A percentile compares a stretch with the other conserved stretches of the same genome.
phyloP scores from a whole-genome alignment of 2,113 vertebrate species.

The Pseudonaja textilis region DNA sequence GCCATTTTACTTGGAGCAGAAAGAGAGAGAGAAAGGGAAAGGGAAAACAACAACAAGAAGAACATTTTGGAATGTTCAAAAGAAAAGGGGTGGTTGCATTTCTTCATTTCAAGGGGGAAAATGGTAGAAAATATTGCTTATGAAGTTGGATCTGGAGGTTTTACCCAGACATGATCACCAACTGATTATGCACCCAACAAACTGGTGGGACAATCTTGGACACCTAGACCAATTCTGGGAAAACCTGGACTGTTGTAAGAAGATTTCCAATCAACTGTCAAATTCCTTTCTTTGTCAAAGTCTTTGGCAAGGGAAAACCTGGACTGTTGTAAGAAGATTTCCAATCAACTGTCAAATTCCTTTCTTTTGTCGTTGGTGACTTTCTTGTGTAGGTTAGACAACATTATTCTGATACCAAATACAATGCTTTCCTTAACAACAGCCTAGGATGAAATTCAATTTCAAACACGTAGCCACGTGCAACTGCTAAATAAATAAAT shows the following conservation, averaged over 20 bases:
- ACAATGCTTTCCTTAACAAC: background rate
- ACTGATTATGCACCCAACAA: background rate
- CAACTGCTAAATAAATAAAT: no score
- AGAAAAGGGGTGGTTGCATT: background rate
- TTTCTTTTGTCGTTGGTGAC: background rate
- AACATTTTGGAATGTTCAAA: slow-evolving; percentile 41
- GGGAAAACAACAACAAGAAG: background rate
- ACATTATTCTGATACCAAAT: background rate
- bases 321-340: background rate
- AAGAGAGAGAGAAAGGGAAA: background rate
- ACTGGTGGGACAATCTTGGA: background rate
- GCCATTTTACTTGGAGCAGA: slow-evolving; percentile 38
- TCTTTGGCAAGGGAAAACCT: no score
- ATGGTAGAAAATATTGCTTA: background rate
- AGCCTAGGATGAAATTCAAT: slow-evolving; percentile 27
- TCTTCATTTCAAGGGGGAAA: background rate
- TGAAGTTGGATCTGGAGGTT: background rate
- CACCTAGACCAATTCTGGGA: background rate
- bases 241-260: background rate
- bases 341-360: background rate
- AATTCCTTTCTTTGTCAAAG: no score
- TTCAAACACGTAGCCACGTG: background rate
- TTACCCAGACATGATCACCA: background rate
- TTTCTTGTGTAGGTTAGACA: background rate
- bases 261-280: background rate